Evolutionary conservation across 2,888 invertebrate genomes (phyloP), one percentile per base, ranked within the genome.

Genomic region (Phyllotreta striolata): DNA sequence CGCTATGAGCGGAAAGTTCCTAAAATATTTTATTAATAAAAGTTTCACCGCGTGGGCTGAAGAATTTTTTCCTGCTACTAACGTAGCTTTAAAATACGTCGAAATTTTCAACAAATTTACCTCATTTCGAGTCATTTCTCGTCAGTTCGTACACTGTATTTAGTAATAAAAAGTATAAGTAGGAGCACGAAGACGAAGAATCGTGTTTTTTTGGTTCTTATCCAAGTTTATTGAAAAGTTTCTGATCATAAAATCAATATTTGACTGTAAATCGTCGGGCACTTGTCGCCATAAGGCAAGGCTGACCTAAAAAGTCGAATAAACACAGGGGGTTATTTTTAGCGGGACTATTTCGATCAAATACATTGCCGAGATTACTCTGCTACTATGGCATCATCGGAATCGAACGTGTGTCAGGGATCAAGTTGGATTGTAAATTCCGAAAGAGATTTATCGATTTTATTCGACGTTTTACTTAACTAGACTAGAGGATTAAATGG

Each of bases 301-400:
- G 56, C 61, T 44, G 66, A 52, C 66, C 66, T 63, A 64, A 68
- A 67, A 67, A 60, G 57, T 60, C 55, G 47, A 47, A 66, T 62
- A 64, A 66, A 66, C 66, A 66, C 59, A 57, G 49, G 43, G 24
- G 14, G 54, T 46, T 68, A 68, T 68, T 68, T 68, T 68, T 66
- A 68, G 62, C 55, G 7, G 10, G 57, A 55, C 65, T 66, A 68
- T 67, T 65, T 67, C 59, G 54, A 65, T 63, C 65, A 35, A 52
- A 52, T 44, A 56, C 64, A 64, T 62, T 49, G 52, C 51, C 58
- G n/a, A 37, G 24, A 60, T 56, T 47, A 39, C 43, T 43, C 43
- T 52, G 51, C 34, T 40, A 51, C 52, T 43, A 59, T 51, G 51
- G 51, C 52, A 59, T 59, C 13, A 59, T 59, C 52, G 43, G 43